Evolutionary conservation across 2,113 vertebrate genomes (phyloP), one percentile per base, ranked within the genome.

Genomic region (Phrynocephalus versicolor): DNA sequence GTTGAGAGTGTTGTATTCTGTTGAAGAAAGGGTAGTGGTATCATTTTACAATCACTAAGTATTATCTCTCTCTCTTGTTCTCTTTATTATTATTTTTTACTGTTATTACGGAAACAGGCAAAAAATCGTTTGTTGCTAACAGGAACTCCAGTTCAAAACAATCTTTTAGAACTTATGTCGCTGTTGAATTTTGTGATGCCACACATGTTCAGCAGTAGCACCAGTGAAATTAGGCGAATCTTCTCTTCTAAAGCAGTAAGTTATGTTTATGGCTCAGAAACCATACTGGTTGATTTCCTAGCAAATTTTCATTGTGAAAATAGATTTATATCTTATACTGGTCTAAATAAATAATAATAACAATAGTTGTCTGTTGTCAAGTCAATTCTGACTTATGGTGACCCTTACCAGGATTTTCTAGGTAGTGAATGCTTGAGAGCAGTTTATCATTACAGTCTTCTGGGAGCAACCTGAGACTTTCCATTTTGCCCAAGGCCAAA

Each of bases 141-240:
- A 0, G 99, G 99, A 75, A 99, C 99, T 84, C 99, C 98, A 0
- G 95, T 99, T 84, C 99, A 99, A 94, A 99, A 99, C 93, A 99
- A 99, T 89, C 95, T 99, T 2, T 90, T 99, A 85, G 98, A 99
- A 85, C 96, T 99, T 74, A 99, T 99, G 97, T 99, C 99, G 2
- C 97, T 99, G 23, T 91, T 99, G 85, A 99, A 99, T 94, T 99
- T 99, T 94, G 98, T 99, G 83, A 99, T 99, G 99, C 99, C 98
- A 0, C 97, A 97, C n/a, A 97, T 99, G 98, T 99, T 99, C 93
- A 99, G 98, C 85, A 99, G 96, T 89, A 98, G 98, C 88, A 98
- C 97, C 10, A 95, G 96, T 81, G 97, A 99, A 96, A 97, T 99
- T 89, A 96, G 97, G 89, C 98, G 98, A 92, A 98, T 99, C 97